Base-by-base conservation (phyloP, 2,797 vertebrate species). In the Ctenochaetus hawaiiensis region DNA sequence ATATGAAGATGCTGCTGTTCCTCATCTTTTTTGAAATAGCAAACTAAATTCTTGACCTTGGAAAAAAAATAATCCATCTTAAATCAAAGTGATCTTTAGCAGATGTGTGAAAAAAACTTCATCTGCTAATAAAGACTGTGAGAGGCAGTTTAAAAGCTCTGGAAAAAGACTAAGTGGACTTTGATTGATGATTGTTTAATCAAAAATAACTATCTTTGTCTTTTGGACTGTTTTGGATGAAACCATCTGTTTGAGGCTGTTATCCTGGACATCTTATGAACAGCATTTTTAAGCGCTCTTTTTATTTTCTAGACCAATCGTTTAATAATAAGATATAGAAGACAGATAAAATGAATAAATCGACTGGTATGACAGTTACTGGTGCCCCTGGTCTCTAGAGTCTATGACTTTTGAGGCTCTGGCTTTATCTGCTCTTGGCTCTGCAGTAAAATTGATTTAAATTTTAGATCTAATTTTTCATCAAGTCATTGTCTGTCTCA, bases 341-440 rank as follows among this genome's bases (percentile, higher is more conserved):
- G 2, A 14, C 41, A 39, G 23, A 52, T 39, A 20, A 72, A 22
- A 30, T 52, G 26, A 69, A 0, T 13, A 58, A 20, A 22, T 54
- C 52, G 16, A 8, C 14, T 30, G 13, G 47, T 23, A 6, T 17
- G 2, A 12, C 16, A 70, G 20, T 54, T 59, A 45, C 2, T 6
- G 20, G 53, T 26, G 10, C 17, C 0, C 34, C 41, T 18, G 43
- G 17, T 11, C 54, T 39, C 16, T 73, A 9, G 2, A 2, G 9
- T 5, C 22, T 54, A 7, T 54, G 23, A 23, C 23, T 30, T 17
- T 26, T 12, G 22, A 8, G 67, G 43, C 26, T 53, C 4, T 49
- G n/a, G 47, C 30, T 57, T 23, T 49, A 66, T 37, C 37, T 34
- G 13, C n/a, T 77, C 66, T 66, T 52, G 41, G 18, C 37, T 64